Conservation (phyloP, 2,113 vertebrate species). For the Catharus fuscescens region DNA sequence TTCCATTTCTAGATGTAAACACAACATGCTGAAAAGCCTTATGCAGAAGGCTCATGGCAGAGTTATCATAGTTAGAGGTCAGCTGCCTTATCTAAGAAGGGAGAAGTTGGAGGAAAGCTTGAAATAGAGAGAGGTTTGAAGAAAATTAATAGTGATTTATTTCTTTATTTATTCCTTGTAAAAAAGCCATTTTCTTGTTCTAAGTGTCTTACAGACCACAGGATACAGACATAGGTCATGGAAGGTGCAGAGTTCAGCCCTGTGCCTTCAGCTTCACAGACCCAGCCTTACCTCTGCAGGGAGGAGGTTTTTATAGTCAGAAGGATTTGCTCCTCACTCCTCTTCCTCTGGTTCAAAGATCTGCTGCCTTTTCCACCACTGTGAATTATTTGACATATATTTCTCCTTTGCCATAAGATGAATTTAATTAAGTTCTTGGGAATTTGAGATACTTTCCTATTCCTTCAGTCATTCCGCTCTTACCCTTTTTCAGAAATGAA, state of each 20-base stretch:
- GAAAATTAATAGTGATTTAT: neutral
- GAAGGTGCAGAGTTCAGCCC: neutral
- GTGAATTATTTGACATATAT: neutral
- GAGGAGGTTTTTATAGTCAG: accelerated
- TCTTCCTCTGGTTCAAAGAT: neutral
- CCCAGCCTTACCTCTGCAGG: neutral
- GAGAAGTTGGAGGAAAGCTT: neutral
- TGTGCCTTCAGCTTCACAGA: neutral
- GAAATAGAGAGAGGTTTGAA: neutral
- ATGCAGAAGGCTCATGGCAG: neutral
- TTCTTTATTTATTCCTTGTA: neutral
- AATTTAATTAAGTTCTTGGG: neutral
- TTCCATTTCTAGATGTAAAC: neutral
- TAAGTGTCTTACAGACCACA: neutral
- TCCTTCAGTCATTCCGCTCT: neutral
- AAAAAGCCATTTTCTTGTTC: neutral
- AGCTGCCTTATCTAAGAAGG: neutral
- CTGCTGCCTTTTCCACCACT: neutral
- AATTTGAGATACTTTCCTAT: neutral
- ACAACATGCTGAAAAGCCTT: neutral
- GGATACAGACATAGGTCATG: accelerated
- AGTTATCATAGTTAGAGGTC: neutral
- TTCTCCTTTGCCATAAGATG: neutral
- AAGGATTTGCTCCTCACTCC: neutral
- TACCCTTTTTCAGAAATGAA: neutral